A percentile compares a stretch with the other conserved stretches of the same genome.
phyloP scores from a whole-genome alignment of 2,113 vertebrate genomes.

The Lota lota region DNA sequence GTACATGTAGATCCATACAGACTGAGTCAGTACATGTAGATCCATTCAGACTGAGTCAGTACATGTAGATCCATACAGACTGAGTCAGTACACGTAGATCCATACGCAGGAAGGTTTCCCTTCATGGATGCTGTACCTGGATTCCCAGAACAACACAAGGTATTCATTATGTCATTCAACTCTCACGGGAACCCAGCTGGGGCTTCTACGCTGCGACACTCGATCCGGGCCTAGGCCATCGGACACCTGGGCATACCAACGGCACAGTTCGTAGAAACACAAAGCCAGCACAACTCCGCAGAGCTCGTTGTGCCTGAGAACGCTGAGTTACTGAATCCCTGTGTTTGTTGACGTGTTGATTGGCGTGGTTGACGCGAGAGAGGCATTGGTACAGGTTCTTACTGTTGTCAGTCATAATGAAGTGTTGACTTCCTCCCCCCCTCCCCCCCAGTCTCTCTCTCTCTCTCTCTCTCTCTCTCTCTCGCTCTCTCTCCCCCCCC shows the following conservation, averaged over 20 bases:
- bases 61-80: too few species aligned
- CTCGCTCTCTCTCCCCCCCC: too few species aligned
- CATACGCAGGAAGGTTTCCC: constrained; percentile 41
- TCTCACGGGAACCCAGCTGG: constrained; percentile 40
- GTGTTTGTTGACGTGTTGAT: constrained; percentile 51
- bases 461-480: too few species aligned
- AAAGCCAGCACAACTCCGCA: constrained; percentile 33
- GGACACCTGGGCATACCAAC: constrained; percentile 48
- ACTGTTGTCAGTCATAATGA: constrained; percentile 35
- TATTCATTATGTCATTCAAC: constrained; percentile 19
- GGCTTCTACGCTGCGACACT: constrained; percentile 47
- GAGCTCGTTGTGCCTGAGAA: constrained; percentile 32
- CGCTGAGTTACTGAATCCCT: constrained; percentile 41
- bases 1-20: too few species aligned
- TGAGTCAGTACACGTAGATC: not conserved
- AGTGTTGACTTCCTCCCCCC: constrained; percentile 27
- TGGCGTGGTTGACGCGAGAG: constrained; percentile 7
- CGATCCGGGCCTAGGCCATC: constrained; percentile 40
- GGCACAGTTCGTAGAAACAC: constrained; percentile 50
- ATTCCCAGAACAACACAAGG: constrained; percentile 21
- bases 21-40: too few species aligned
- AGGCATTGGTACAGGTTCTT: constrained; percentile 27
- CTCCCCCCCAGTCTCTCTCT: not conserved
- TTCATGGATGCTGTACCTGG: constrained; percentile 44
- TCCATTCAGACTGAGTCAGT: too few species aligned